Evolutionary conservation across 2,113 vertebrate genomes (phyloP), one percentile per base, ranked within the genome.

Genomic region (Tyto alba): DNA sequence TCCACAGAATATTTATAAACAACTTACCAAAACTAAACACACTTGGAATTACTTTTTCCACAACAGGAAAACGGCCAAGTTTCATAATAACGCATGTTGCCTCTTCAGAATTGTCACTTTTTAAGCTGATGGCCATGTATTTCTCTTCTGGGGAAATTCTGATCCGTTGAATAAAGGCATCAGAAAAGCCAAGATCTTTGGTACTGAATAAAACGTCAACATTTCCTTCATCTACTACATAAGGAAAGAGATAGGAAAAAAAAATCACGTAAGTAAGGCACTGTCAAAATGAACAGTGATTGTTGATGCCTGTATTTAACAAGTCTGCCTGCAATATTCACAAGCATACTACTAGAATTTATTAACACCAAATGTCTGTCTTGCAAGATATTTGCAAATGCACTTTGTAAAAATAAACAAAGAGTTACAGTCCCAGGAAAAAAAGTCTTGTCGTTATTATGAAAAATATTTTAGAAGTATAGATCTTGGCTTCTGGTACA

Each of bases 21-120:
- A 41, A 93, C 98, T 97, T 98, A 99, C 99, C 99, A 96, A 99
- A 99, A 86, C 98, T 99, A 95, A 99, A 98, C 57, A 99, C 98
- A 16, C 98, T 98, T 69, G 99, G 96, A 94, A 99, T 97, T 41
- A 98, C 96, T 57, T 98, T 87, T 79, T 98, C 81, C 56, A 98
- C 22, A 3, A 82, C 40, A 26, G 97, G 93, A 47, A 95, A 93
- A 36, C 88, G 71, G 73, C 83, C 93, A 47, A 99, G 98, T 93
- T 95, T 98, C 68, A 99, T 94, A 89, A 99, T 50, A 78, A 98
- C 3, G 6, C 98, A 99, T 86, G 96, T 98, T 41, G 97, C 96
- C 30, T 98, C 98, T 96, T 99, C 98, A 59, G 96, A 97, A 89
- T 97, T 94, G 71, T 93, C 74, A 40, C 92, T 97, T 97, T 98